Percentiles rank a stretch among this genome's conserved stretches.
These are phyloP conservation scores for Synanthedon tipuliformis DNA, from an alignment of 2,888 invertebrate species.

Conservation along the genomic window DNA sequence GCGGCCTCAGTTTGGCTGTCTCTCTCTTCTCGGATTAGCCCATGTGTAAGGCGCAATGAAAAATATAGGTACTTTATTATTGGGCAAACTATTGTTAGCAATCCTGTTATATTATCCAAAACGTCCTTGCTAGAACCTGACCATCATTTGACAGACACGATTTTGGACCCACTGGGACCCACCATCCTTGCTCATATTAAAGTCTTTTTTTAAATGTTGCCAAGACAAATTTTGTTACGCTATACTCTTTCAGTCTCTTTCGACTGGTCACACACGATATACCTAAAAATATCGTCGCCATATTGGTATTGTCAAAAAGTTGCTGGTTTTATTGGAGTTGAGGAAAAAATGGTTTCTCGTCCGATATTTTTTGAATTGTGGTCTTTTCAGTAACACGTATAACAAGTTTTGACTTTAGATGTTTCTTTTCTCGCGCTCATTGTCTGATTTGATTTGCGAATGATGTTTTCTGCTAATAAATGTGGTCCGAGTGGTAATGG, in stretches of 20 bases:
- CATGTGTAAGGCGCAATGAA: too few species aligned
- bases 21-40: too few species aligned
- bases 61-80: too few species aligned
- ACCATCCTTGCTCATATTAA: too few species aligned
- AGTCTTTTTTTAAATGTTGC: constrained; percentile 25
- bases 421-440: constrained; percentile 50
- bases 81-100: too few species aligned
- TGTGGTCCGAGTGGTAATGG: constrained; percentile 49
- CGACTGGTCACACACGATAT: constrained; percentile 51
- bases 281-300: constrained; percentile 70
- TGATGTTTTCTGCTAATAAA: constrained; percentile 66
- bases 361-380: constrained; percentile 39
- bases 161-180: too few species aligned
- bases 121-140: too few species aligned
- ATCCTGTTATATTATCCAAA: too few species aligned
- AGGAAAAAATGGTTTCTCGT: constrained; percentile 64
- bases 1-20: too few species aligned
- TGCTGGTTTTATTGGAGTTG: constrained; percentile 50
- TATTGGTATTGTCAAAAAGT: constrained; percentile 71
- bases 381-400: constrained; percentile 45
- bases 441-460: constrained; percentile 52
- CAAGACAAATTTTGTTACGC: constrained; percentile 32
- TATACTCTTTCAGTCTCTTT: constrained; percentile 19
- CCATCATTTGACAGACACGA: too few species aligned
- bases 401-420: constrained; percentile 56